These are phyloP conservation scores for Phymorhynchus buccinoides DNA, from an alignment of 1,140 invertebrate species.

Conservation along the genomic window DNA sequence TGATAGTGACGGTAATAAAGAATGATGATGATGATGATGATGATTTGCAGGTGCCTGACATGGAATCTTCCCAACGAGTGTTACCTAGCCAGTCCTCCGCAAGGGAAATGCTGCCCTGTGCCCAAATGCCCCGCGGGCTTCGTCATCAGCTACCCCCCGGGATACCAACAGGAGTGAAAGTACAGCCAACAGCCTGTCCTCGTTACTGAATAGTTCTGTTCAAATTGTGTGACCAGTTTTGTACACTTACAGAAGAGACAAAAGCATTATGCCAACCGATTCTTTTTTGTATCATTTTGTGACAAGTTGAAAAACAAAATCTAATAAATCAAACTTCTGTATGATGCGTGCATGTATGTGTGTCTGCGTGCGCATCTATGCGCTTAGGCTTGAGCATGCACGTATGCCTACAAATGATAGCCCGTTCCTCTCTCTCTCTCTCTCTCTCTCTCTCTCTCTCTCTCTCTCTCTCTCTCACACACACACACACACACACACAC, in stretches of 20 bases:
- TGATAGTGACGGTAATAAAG: too few relatives aligned
- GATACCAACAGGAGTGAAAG: constrained; percentile 49
- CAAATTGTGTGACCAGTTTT: too few relatives aligned
- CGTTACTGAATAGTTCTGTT: too few relatives aligned
- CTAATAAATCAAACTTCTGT: too few relatives aligned
- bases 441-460: neutral
- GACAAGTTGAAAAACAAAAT: too few relatives aligned
- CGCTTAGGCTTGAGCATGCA: neutral
- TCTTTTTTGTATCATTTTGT: too few relatives aligned
- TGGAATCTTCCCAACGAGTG: constrained; percentile 54
- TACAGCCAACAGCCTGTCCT: too few relatives aligned
- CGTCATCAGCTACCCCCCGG: constrained; percentile 54
- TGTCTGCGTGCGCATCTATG: neutral
- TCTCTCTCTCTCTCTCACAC: neutral
- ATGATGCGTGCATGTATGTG: neutral
- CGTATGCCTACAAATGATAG: too few relatives aligned
- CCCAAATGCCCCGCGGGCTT: constrained; percentile 50
- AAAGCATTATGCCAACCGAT: too few relatives aligned
- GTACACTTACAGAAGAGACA: too few relatives aligned
- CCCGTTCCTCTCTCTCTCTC: neutral
- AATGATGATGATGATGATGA: too few relatives aligned
- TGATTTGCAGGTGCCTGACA: constrained; percentile 51
- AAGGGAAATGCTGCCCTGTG: constrained; percentile 56
- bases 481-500: constrained; percentile 20
- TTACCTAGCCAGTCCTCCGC: constrained; percentile 46